Evolutionary conservation across 2,888 invertebrate species (phyloP).

Genomic region (Colletes collaris): DNA sequence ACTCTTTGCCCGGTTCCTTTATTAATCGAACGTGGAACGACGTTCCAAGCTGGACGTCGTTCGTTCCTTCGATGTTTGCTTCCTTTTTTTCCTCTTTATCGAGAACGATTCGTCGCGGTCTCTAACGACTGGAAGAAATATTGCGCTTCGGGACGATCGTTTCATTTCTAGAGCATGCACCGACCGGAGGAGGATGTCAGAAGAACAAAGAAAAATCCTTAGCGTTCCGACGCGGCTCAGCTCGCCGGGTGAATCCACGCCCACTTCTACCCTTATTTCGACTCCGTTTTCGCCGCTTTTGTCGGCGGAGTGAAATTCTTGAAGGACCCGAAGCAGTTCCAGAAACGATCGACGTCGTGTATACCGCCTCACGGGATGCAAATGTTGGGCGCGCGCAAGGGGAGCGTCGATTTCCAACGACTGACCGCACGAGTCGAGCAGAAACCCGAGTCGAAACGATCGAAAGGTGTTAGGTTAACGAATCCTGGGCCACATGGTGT

Average conservation of each 20-base stretch:
- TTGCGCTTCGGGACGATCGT: slow-evolving; percentile 23
- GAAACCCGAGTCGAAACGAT: not conserved
- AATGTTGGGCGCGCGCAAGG: not conserved
- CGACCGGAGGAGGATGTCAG: slow-evolving; percentile 52
- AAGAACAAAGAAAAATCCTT: slow-evolving; percentile 68
- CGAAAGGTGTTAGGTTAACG: slow-evolving; percentile 7
- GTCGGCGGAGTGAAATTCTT: slow-evolving; percentile 66
- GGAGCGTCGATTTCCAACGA: not conserved
- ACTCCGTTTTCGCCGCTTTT: slow-evolving; percentile 70
- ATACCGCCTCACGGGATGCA: not conserved
- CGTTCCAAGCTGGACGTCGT: not conserved
- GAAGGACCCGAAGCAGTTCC: slow-evolving; percentile 1
- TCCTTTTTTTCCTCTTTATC: not conserved
- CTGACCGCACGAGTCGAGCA: too few species aligned
- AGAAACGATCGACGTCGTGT: not conserved
- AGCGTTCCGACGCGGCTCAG: slow-evolving; percentile 41
- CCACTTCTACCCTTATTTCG: slow-evolving; percentile 74
- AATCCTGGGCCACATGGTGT: slow-evolving; percentile 41
- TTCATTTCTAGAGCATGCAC: slow-evolving; percentile 29
- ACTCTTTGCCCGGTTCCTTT: slow-evolving; percentile 1
- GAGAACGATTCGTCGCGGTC: slow-evolving; percentile 66
- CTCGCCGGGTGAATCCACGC: slow-evolving; percentile 68
- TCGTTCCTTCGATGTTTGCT: slow-evolving; percentile 23
- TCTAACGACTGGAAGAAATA: slow-evolving; percentile 74
- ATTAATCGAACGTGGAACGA: slow-evolving; percentile 33